Evolutionary conservation across 1,140 invertebrate genomes (phyloP), one percentile per base, ranked within the genome.

Genomic region (Potamilus streckersoni): DNA sequence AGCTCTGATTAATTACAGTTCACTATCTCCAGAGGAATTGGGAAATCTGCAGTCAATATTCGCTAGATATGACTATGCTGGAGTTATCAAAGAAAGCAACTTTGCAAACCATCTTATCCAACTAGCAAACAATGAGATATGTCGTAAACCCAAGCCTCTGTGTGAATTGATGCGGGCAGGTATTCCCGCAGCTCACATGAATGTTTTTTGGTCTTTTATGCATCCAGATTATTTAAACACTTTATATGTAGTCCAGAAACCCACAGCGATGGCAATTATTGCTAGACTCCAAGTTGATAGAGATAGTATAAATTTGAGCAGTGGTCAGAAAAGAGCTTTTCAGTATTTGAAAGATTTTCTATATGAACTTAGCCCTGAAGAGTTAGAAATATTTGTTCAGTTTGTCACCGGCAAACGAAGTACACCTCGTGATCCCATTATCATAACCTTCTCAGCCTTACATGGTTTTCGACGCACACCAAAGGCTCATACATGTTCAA

Each of bases 401-500:
- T 73, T 73, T 67, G 71, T 73, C 16, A 73, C 71, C 1, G 71
- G 71, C 16, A 66, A 58, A 31, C 58, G 66, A 56, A 65, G 55
- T 11, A 67, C 60, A 15, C 71, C 71, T 20, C 49, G 63, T 15
- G 49, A 58, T 2, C 31, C 20, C n/a, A 73, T 73, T 13, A 67
- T 38, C 12, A 66, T 73, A 19, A 56, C 38, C 8, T 73, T 73
- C 57, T 66, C 71, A 23, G 8, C 49, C 23, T 62, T 57, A 16
- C 57, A 8, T 4, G 71, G 71, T 6, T 31, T 17, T 13, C 62
- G 20, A 8, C 31, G 71, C 16, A 23, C 38, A 5, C 71, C 71
- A 58, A 73, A 11, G 23, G 71, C 64, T 31, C 71, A 73, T 49
- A 73, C 71, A 5, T 73, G 71, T 15, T 66, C 71, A 17, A 73